Evolutionary conservation across 2,888 invertebrate genomes (phyloP).

Genomic region (Agrochola macilenta): DNA sequence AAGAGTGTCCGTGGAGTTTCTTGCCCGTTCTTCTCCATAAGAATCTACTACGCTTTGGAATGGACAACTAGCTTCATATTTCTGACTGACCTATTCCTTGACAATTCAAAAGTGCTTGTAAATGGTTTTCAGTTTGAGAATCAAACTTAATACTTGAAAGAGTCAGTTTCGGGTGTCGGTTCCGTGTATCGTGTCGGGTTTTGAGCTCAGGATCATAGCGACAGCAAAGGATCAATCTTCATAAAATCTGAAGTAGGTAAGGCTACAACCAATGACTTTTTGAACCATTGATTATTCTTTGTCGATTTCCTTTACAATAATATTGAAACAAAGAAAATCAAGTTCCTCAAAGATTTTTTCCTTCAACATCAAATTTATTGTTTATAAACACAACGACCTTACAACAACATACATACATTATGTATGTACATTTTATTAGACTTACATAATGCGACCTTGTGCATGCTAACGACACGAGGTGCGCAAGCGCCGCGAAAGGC

Average conservation of each 20-base stretch:
- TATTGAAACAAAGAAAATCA: background rate
- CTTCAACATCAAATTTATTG: constrained; percentile 17
- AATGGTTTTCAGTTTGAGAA: no score
- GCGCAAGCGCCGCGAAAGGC: constrained; percentile 49
- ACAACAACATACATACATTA: constrained; percentile 9
- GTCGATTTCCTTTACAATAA: background rate
- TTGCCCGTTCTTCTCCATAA: no score
- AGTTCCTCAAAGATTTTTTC: background rate
- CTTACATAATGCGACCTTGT: constrained; percentile 61
- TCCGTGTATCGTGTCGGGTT: no score
- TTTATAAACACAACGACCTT: constrained; percentile 47
- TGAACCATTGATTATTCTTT: background rate
- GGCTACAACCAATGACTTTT: background rate
- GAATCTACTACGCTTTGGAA: no score
- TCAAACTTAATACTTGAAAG: background rate
- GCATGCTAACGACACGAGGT: constrained; percentile 44
- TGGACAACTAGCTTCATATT: no score
- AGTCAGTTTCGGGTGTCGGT: background rate
- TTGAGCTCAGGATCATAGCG: no score
- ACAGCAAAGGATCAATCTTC: background rate
- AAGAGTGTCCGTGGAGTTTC: no score
- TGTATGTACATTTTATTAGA: constrained; percentile 58
- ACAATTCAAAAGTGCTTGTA: no score
- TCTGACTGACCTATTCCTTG: no score
- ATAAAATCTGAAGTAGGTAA: background rate